Base-by-base conservation (phyloP, 1,140 invertebrate species). In the Caerostris extrusa region DNA sequence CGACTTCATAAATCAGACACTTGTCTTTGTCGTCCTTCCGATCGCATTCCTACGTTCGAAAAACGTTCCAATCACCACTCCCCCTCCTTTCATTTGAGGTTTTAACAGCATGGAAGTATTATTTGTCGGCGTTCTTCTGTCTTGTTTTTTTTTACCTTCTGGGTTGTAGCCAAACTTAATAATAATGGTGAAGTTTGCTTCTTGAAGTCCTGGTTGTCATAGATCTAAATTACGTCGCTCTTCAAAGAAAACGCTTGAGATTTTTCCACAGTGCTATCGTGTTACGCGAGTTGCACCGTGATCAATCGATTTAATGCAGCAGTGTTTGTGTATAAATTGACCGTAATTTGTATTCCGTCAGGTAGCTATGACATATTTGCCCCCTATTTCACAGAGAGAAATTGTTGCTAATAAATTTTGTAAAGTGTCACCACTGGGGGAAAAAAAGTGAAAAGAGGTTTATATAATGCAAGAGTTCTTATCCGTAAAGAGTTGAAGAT, bases 1-100 rank as follows among this genome's bases (percentile, higher is more conserved):
- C 85, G 17, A 55, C 14, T 93, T 87, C 92, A 93, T 93, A 89
- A 88, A 93, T 93, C 92, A 93, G 92, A 60, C 86, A 89, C 57
- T 60, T 89, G 86, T 64, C 83, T 93, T 93, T 93, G 92, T 93
- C 92, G 90, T 85, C 71, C 71, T 77, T 77, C 71, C 58, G 85
- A 87, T 87, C 53, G 67, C 88, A 90, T 90, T 90, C 91, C 91
- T 93, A n/a, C 85, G 6, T 19, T 85, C 53, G 82, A 85, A 85
- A n/a, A 34, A n/a, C n/a, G 53, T 83, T 55, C 53, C 81, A 56
- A 3, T 83, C 82, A n/a, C 55, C 56, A 10, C 69, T 5, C 19
- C 4, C 69, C n/a, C 69, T 19, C 19, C 6, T 7, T 34, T 7
- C 7, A 19, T 34, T 71, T 71, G 17, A 64, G 61, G 4, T 14